Conservation (phyloP, 2,797 vertebrate genomes). For the Percopsis omiscomaycus region DNA sequence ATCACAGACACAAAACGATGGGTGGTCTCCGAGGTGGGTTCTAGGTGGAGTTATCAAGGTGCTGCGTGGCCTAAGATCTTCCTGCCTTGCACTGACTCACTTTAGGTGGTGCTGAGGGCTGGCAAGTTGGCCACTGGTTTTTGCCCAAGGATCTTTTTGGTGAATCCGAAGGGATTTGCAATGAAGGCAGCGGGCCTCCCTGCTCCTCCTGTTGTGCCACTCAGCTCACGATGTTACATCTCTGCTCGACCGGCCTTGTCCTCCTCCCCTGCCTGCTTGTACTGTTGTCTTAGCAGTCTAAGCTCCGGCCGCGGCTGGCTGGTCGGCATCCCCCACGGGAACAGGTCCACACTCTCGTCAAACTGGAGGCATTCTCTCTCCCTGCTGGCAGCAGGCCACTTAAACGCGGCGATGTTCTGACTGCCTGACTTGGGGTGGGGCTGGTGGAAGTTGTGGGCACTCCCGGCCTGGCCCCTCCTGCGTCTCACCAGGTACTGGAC, state of each 20-base stretch:
- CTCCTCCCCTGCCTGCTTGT: no score
- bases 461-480: conserved; percentile 1
- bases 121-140: not conserved
- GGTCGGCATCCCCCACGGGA: not conserved
- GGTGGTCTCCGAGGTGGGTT: not conserved
- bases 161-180: not conserved
- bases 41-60: not conserved
- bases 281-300: no score
- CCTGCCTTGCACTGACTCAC: not conserved
- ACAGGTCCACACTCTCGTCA: not conserved
- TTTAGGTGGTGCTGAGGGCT: not conserved
- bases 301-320: no score
- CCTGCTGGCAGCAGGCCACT: conserved; percentile 1
- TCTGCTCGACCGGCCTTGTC: no score
- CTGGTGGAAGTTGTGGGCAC: not conserved
- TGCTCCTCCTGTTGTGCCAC: not conserved
- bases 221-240: not conserved
- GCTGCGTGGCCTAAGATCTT: not conserved
- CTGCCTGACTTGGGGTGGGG: not conserved
- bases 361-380: not conserved
- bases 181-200: not conserved
- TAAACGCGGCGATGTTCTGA: not conserved
- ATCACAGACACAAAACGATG: no score
- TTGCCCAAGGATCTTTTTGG: not conserved
- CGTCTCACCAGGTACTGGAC: not conserved